Conservation (phyloP, 2,113 vertebrate genomes). For the Psilopsiagon aymara region DNA sequence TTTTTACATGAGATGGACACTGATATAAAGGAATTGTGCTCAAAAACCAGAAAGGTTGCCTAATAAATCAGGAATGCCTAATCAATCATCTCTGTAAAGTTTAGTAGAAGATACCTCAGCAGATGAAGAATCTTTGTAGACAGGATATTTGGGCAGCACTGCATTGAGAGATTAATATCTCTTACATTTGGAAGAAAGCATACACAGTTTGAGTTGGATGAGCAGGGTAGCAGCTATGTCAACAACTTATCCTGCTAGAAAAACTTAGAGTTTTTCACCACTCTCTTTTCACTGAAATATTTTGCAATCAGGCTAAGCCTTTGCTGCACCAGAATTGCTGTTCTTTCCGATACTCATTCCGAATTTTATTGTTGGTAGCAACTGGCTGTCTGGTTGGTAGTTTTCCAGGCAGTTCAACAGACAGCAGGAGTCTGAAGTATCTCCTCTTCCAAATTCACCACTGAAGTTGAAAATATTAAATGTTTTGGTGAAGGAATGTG, state of each 20-base stretch:
- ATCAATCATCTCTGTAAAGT: not conserved
- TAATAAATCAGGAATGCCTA: not conserved
- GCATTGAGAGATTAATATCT: not conserved
- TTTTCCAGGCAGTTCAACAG: not conserved
- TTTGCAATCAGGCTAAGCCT: not conserved
- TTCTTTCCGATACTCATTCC: not conserved
- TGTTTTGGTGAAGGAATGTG: not conserved
- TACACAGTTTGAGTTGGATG: not conserved
- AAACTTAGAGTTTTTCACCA: not conserved
- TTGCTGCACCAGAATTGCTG: not conserved
- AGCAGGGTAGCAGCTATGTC: not conserved
- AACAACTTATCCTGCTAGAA: not conserved
- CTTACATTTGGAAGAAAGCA: not conserved
- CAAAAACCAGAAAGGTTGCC: not conserved
- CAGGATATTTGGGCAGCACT: not conserved
- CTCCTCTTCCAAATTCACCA: not conserved
- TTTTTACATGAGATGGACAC: not conserved
- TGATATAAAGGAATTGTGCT: not conserved
- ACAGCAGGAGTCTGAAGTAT: not conserved
- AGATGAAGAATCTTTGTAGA: not conserved
- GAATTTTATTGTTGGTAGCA: not conserved
- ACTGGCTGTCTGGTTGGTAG: not conserved
- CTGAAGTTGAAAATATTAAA: not conserved
- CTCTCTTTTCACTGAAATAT: not conserved
- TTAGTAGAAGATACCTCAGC: not conserved